Conservation (phyloP, 1,140 invertebrate species). For the Hypsibius dujardini region DNA sequence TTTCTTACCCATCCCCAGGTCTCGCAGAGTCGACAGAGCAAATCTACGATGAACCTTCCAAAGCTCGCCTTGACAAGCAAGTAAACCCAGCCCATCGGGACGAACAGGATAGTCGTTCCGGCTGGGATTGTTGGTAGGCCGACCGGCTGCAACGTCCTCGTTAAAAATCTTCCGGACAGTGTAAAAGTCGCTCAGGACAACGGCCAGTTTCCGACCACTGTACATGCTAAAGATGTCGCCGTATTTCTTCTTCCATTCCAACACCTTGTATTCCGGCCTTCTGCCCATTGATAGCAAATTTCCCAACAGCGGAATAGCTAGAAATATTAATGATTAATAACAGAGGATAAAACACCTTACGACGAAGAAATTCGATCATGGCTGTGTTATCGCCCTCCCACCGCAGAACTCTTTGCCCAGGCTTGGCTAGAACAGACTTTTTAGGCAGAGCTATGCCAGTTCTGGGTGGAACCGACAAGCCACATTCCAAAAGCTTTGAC, state of each 20-base stretch:
- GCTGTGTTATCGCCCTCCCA: too few relatives aligned
- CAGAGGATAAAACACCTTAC: too few relatives aligned
- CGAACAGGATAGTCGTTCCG: background rate
- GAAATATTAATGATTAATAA: too few relatives aligned
- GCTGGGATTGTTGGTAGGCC: background rate
- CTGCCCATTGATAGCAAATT: background rate
- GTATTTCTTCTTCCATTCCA: slow-evolving; percentile 1
- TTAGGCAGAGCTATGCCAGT: too few relatives aligned
- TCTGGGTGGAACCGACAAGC: too few relatives aligned
- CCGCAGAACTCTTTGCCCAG: too few relatives aligned
- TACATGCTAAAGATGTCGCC: background rate
- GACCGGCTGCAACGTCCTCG: background rate
- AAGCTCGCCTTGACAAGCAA: too few relatives aligned
- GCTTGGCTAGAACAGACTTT: too few relatives aligned
- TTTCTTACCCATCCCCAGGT: background rate
- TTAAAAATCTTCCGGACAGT: background rate
- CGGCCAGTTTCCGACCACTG: background rate
- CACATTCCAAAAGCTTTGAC: too few relatives aligned
- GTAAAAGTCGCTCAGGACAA: background rate
- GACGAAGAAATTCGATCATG: too few relatives aligned
- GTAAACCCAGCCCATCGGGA: too few relatives aligned
- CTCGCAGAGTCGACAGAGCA: background rate
- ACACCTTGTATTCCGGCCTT: background rate
- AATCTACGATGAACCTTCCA: background rate
- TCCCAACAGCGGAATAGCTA: background rate